Base-by-base conservation (phyloP, 2,797 vertebrate genomes). In the Gambusia yucatana region DNA sequence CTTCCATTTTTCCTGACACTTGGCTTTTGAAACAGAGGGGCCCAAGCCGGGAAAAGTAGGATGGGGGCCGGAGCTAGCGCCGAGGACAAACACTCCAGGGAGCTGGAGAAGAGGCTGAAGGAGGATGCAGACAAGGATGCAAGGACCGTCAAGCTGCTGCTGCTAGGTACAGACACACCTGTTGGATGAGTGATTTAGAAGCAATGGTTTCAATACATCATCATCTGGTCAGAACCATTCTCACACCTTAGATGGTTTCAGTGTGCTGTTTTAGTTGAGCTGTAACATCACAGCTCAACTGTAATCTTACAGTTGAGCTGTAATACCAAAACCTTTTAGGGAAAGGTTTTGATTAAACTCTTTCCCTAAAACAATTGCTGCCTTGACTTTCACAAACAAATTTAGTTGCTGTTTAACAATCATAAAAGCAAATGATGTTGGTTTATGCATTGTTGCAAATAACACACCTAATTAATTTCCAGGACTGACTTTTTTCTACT, bases 11-110 rank as follows among this genome's bases (percentile, higher is more conserved):
- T 86, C 76, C 79, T 80, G 77, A 82, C 76, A 80, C 77, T 90
- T 86, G 79, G 80, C 86, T 92, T 88, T 90, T 84, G 79, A 83
- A 83, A 73, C 82, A 77, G 89, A 84, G 89, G 89, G 88, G 91
- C 79, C 86, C 78, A 81, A 89, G 73, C 82, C 76, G 6, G 84
- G 90, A 82, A 80, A 87, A 89, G 81, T 65, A 94, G 88, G 77
- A 99, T 99, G 98, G 98, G 98, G 71, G 97, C 98, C 6, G 98
- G 98, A 90, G 98, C 96, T 82, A 99, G 98, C 0, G 97, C 97
- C 0, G 98, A 99, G 93, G 98, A 98, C 81, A 99, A 99, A 82
- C 98, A 96, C 89, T 99, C 98, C 83, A 97, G 94, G 0, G 98
- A 99, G 89, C 93, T 99, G 88, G 98, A 99, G 93, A 99, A 98